These are phyloP conservation scores for Piscicola geometra DNA, from an alignment of 2,888 invertebrate species.

Conservation along the genomic window DNA sequence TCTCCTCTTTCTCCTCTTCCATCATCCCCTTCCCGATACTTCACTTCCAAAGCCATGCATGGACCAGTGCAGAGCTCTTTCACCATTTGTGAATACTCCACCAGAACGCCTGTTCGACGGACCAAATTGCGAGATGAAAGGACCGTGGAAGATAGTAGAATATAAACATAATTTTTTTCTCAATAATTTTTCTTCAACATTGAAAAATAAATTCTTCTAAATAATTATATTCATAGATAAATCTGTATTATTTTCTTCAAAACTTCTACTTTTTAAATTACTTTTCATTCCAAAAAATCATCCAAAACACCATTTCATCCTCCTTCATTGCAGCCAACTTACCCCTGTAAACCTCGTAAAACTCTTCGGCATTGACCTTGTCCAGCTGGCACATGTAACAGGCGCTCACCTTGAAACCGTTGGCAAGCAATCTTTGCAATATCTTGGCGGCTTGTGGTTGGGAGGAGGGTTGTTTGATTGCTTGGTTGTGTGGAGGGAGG, in stretches of 20 bases:
- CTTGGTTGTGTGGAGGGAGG: too few relatives aligned
- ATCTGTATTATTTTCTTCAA: too few relatives aligned
- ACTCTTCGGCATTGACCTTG: constrained; percentile 78
- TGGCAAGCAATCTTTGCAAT: constrained; percentile 5
- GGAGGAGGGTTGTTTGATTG: neutral
- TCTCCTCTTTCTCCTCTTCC: neutral
- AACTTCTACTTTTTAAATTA: neutral
- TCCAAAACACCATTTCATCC: neutral
- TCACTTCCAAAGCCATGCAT: constrained; percentile 73
- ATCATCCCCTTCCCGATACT: neutral
- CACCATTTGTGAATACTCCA: constrained; percentile 64
- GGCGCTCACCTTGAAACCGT: constrained; percentile 24
- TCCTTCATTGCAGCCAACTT: constrained; percentile 57
- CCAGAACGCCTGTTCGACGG: constrained; percentile 63
- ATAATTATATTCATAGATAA: too few relatives aligned
- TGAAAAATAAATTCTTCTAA: too few relatives aligned
- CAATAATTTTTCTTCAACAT: too few relatives aligned
- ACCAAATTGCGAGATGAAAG: too few relatives aligned
- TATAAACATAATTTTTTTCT: too few relatives aligned
- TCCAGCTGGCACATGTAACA: constrained; percentile 65
- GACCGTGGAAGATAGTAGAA: too few relatives aligned
- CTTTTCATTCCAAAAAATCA: neutral
- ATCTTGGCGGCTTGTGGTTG: constrained; percentile 28
- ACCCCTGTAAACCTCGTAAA: constrained; percentile 70
- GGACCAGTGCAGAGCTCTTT: constrained; percentile 77